Conservation (phyloP, 2,888 invertebrate species). For the Eupithecia vulgata region DNA sequence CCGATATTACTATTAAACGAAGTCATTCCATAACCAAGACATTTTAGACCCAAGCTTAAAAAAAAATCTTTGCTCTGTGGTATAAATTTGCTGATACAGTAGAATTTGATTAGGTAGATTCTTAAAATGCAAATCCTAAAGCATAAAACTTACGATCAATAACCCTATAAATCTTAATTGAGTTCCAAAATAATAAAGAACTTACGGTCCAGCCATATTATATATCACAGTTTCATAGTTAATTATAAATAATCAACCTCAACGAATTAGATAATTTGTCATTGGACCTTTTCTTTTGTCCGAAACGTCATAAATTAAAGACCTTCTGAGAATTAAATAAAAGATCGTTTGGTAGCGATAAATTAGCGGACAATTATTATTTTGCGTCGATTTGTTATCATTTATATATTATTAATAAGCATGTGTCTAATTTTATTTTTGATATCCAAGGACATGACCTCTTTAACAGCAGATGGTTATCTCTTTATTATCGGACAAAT, state of each 20-base stretch:
- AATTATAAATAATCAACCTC: conserved; percentile 75
- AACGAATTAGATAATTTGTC: conserved; percentile 79
- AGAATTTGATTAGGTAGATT: background rate
- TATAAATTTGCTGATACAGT: background rate
- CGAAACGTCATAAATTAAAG: conserved; percentile 65
- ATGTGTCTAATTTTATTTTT: background rate
- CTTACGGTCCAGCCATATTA: conserved; percentile 16
- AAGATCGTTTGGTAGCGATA: conserved; percentile 52
- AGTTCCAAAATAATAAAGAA: background rate
- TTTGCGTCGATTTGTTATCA: conserved; percentile 40
- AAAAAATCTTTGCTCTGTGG: background rate
- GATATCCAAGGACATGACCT: background rate
- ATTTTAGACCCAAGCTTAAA: no score
- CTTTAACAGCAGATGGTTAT: background rate
- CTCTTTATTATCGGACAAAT: background rate
- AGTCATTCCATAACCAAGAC: background rate
- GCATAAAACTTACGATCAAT: background rate
- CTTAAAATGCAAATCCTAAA: background rate
- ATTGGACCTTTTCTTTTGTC: conserved; percentile 64
- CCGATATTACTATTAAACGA: background rate
- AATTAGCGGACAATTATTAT: conserved; percentile 57
- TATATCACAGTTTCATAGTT: conserved; percentile 56
- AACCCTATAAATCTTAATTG: background rate
- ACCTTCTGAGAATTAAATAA: conserved; percentile 69
- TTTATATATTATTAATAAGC: conserved; percentile 53